A percentile compares a stretch with the other conserved stretches of the same genome.
These are phyloP conservation scores for Nannospalax galili DNA, from an alignment of 2,113 vertebrate species.

Conservation along the genomic window DNA sequence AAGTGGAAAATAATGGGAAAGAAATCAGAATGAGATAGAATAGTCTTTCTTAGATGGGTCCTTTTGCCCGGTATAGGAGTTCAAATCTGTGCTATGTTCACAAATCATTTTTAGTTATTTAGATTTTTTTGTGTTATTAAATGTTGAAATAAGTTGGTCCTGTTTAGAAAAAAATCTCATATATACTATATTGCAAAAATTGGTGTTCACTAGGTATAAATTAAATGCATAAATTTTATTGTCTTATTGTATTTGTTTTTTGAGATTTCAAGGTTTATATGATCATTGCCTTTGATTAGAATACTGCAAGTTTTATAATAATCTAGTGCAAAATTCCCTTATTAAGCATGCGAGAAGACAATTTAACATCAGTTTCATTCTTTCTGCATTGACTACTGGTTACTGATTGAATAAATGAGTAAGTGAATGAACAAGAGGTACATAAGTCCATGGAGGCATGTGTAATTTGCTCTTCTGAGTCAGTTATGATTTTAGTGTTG, in stretches of 20 bases:
- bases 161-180: background rate
- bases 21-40: constrained; percentile 2
- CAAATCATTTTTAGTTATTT: no score
- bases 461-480: constrained; percentile 16
- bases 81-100: background rate
- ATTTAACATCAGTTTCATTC: constrained; percentile 33
- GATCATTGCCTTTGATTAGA: constrained; percentile 38
- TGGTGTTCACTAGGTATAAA: background rate
- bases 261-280: constrained; percentile 28
- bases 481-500: constrained; percentile 51
- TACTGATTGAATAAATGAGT: constrained; percentile 48
- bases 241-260: constrained; percentile 1
- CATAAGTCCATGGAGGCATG: constrained; percentile 8
- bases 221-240: constrained; percentile 41
- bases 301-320: background rate
- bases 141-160: background rate
- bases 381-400: background rate
- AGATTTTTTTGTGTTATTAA: constrained; percentile 45
- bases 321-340: constrained; percentile 22
- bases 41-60: background rate
- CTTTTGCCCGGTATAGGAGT: constrained; percentile 2
- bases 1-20: constrained; percentile 42
- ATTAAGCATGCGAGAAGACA: background rate
- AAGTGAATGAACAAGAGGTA: constrained; percentile 12
- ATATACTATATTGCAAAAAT: background rate